phyloP scores from a whole-genome alignment of 2,888 invertebrate species.

The Campaea margaritaria region DNA sequence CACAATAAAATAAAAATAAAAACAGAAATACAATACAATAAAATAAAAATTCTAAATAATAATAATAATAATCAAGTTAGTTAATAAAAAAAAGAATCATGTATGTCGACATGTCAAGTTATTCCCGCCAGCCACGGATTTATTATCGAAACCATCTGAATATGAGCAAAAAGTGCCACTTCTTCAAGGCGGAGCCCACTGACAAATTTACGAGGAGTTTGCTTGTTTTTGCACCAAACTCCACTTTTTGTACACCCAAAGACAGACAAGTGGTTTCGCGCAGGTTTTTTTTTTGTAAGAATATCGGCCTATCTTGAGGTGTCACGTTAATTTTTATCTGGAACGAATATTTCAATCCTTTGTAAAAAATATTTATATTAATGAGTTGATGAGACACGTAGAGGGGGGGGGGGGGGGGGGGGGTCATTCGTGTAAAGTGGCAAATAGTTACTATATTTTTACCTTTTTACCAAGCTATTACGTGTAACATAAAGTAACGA shows the following conservation, averaged over 20 bases:
- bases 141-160: slow-evolving; percentile 26
- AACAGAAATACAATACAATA: no score
- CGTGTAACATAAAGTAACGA: no score
- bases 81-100: no score
- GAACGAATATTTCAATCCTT: slow-evolving; percentile 21
- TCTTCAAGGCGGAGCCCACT: slow-evolving; percentile 52
- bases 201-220: slow-evolving; percentile 74
- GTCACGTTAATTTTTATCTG: slow-evolving; percentile 63
- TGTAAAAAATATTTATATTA: slow-evolving; percentile 26
- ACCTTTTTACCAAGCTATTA: no score
- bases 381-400: slow-evolving; percentile 25
- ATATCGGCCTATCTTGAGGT: slow-evolving; percentile 62
- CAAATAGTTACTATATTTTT: no score
- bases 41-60: no score
- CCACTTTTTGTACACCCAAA: slow-evolving; percentile 56
- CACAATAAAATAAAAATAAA: no score
- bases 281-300: slow-evolving; percentile 51
- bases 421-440: no score
- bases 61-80: no score
- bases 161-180: slow-evolving; percentile 49
- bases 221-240: slow-evolving; percentile 44
- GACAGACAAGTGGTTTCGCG: slow-evolving; percentile 57
- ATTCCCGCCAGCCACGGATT: background rate
- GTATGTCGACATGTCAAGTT: no score
- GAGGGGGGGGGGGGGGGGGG: no score